Evolutionary conservation across 1,140 invertebrate genomes (phyloP).

Genomic region (Drosophila seguyi): DNA sequence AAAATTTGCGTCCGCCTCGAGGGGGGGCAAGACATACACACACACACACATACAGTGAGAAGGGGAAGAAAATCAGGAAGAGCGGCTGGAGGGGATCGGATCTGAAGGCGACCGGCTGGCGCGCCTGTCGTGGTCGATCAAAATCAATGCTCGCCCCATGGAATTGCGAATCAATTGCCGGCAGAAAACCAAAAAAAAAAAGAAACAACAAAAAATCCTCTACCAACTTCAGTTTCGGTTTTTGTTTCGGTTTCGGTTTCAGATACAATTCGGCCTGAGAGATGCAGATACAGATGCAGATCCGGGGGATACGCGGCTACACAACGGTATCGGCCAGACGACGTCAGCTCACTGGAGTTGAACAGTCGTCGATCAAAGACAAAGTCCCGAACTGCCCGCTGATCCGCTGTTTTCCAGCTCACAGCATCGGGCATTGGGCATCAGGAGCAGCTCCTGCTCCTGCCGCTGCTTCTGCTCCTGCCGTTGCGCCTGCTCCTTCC

Average conservation of each 20-base stretch:
- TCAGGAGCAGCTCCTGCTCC: constrained; percentile 1
- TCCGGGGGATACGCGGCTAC: constrained; percentile 18
- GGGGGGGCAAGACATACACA: background rate
- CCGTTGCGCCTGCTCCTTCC: background rate
- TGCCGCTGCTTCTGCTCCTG: constrained; percentile 8
- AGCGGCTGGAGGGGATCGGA: background rate
- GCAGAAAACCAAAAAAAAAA: constrained; percentile 9
- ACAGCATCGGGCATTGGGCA: constrained; percentile 27
- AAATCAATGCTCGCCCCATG: constrained; percentile 74
- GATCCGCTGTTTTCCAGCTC: constrained; percentile 49
- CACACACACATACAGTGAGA: too few species aligned
- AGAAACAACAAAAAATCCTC: constrained; percentile 1
- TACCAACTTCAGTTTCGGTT: constrained; percentile 7
- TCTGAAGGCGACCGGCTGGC: constrained; percentile 46
- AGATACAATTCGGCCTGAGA: constrained; percentile 14
- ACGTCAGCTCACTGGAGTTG: constrained; percentile 53
- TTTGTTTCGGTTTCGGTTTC: constrained; percentile 18
- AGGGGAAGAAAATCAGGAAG: background rate
- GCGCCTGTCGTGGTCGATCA: constrained; percentile 78
- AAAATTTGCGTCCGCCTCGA: constrained; percentile 71
- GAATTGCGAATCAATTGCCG: constrained; percentile 81
- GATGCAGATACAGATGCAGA: constrained; percentile 37
- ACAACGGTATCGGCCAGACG: constrained; percentile 46
- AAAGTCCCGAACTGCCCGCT: constrained; percentile 60
- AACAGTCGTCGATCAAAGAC: constrained; percentile 80